Evolutionary conservation across 2,888 invertebrate species (phyloP).

Genomic region (Xylophagus ater): DNA sequence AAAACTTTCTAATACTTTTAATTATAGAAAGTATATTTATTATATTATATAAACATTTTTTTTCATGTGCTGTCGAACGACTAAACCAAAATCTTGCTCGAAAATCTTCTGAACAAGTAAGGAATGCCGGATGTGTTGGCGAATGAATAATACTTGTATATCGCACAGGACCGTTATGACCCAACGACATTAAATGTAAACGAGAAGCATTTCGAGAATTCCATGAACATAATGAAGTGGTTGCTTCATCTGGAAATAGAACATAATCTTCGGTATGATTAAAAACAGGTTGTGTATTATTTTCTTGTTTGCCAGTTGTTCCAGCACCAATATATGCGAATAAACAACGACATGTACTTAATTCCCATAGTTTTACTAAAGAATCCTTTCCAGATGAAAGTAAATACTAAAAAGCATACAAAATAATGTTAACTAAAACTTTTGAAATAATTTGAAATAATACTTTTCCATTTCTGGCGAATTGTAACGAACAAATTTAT

Average conservation of each 20-base stretch:
- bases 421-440: slow-evolving; percentile 11
- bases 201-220: slow-evolving; percentile 91
- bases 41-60: no score
- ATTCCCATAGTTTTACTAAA: slow-evolving; percentile 93
- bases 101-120: slow-evolving; percentile 97
- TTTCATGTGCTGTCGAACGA: no score
- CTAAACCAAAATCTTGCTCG: slow-evolving; percentile 96
- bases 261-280: slow-evolving; percentile 99
- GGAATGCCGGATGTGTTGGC: slow-evolving; percentile 87
- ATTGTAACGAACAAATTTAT: slow-evolving; percentile 87
- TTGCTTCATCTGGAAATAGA: slow-evolving; percentile 95
- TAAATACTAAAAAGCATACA: slow-evolving; percentile 59
- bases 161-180: slow-evolving; percentile 90
- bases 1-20: no score
- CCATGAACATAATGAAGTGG: slow-evolving; percentile 96
- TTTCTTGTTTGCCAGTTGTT: slow-evolving; percentile 84
- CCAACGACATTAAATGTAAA: slow-evolving; percentile 84
- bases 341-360: slow-evolving; percentile 91
- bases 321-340: slow-evolving; percentile 96
- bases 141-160: slow-evolving; percentile 93
- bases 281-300: slow-evolving; percentile 87
- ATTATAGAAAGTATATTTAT: no score
- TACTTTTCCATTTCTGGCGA: slow-evolving; percentile 94
- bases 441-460: slow-evolving; percentile 28
- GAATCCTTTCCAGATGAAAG: slow-evolving; percentile 94